Conservation (phyloP, 2,797 vertebrate genomes). For the Adelosebastes latens region DNA sequence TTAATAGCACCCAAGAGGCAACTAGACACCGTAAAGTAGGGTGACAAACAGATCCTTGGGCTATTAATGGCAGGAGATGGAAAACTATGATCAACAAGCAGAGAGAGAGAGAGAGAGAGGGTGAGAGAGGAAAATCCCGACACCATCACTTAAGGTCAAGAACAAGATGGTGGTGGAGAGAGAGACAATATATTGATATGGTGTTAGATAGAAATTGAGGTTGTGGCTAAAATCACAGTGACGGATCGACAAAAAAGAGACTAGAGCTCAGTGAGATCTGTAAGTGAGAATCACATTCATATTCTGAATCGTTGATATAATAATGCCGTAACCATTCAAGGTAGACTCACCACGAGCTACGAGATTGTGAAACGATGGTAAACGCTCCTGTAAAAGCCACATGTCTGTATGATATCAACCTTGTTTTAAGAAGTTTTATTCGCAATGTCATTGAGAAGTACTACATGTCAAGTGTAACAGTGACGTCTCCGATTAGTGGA, state of each 20-base stretch:
- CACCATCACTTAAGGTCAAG: slow-evolving; percentile 24
- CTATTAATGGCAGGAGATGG: slow-evolving; percentile 77
- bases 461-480: too few species aligned
- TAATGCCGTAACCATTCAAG: too few species aligned
- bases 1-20: slow-evolving; percentile 79
- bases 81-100: slow-evolving; percentile 57
- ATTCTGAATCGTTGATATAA: too few species aligned
- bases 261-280: not conserved
- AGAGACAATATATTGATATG: not conserved
- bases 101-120: slow-evolving; percentile 2
- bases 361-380: too few species aligned
- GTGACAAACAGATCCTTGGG: slow-evolving; percentile 70
- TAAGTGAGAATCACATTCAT: too few species aligned
- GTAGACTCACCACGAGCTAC: too few species aligned
- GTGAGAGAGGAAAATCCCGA: slow-evolving; percentile 42
- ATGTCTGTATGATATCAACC: too few species aligned
- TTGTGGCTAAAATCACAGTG: not conserved
- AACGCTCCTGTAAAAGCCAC: too few species aligned
- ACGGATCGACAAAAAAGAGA: not conserved
- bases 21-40: slow-evolving; percentile 76
- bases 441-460: too few species aligned
- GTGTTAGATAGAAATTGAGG: not conserved
- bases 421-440: too few species aligned
- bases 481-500: too few species aligned
- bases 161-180: slow-evolving; percentile 1